Evolutionary conservation across 2,888 invertebrate genomes (phyloP).

Genomic region (Ichneumoninae sp.): DNA sequence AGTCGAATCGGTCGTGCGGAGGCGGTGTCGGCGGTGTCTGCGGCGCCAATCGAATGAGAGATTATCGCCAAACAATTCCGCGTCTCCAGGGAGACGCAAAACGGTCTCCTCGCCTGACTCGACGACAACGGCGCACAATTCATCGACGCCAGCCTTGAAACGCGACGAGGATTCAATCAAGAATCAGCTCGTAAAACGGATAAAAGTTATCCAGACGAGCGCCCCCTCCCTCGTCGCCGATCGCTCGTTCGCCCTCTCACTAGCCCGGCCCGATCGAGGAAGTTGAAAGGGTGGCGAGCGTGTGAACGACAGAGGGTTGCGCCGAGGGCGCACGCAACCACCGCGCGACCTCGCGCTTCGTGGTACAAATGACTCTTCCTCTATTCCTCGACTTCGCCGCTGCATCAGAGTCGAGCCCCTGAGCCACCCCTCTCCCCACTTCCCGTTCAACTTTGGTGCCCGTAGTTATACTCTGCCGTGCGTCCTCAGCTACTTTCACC

Average conservation of each 20-base stretch:
- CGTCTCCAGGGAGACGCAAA: constrained; percentile 52
- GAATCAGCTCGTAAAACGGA: constrained; percentile 76
- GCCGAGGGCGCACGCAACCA: constrained; percentile 79
- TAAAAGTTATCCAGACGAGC: constrained; percentile 78
- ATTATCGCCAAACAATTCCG: constrained; percentile 58
- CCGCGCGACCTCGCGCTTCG: constrained; percentile 80
- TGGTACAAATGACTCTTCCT: constrained; percentile 82
- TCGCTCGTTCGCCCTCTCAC: constrained; percentile 30
- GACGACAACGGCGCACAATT: not conserved
- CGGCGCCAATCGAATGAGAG: constrained; percentile 25
- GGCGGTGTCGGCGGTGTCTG: not conserved
- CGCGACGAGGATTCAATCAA: constrained; percentile 80
- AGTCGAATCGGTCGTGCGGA: constrained; percentile 27
- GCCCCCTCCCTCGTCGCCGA: constrained; percentile 51
- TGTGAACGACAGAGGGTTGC: constrained; percentile 79
- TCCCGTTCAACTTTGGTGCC: not conserved
- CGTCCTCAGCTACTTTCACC: constrained; percentile 25
- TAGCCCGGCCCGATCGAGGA: constrained; percentile 46
- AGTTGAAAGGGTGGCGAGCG: constrained; percentile 76
- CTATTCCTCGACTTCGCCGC: constrained; percentile 72
- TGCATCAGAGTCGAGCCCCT: constrained; percentile 56
- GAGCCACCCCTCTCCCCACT: not conserved
- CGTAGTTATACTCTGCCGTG: constrained; percentile 23
- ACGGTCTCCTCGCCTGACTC: constrained; percentile 8
- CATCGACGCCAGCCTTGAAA: constrained; percentile 55